Evolutionary conservation across 1,140 invertebrate species (phyloP).

Genomic region (Magallana gigas): DNA sequence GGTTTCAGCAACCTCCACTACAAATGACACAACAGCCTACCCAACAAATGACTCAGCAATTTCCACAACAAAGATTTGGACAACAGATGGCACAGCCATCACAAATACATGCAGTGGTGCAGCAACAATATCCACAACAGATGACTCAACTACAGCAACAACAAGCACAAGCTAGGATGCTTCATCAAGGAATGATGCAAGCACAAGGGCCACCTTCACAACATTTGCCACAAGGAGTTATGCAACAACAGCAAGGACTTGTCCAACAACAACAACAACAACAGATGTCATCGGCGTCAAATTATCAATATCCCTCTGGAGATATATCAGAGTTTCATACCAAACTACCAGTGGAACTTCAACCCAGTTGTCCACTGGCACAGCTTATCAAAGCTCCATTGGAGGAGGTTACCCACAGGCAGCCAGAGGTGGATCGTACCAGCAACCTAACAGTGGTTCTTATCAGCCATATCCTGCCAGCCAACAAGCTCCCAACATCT

Average conservation of each 20-base stretch:
- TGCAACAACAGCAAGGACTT: constrained; percentile 48
- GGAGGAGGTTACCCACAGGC: neutral
- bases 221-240: constrained; percentile 40
- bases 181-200: constrained; percentile 23
- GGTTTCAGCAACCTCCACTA: constrained; percentile 40
- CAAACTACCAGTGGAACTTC: neutral
- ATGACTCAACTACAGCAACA: constrained; percentile 14
- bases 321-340: too few species aligned
- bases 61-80: constrained; percentile 31
- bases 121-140: constrained; percentile 38
- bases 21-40: constrained; percentile 41
- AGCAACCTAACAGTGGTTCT: neutral
- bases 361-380: neutral
- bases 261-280: constrained; percentile 51
- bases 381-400: neutral
- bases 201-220: constrained; percentile 27
- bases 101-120: neutral
- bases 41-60: constrained; percentile 46
- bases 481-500: neutral
- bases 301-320: neutral
- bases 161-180: constrained; percentile 30
- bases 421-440: neutral
- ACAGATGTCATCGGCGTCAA: neutral
- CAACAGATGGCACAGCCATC: constrained; percentile 23
- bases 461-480: neutral